These are phyloP conservation scores for Cyprinodon variegatus DNA, from an alignment of 2,113 vertebrate genomes.

Conservation along the genomic window DNA sequence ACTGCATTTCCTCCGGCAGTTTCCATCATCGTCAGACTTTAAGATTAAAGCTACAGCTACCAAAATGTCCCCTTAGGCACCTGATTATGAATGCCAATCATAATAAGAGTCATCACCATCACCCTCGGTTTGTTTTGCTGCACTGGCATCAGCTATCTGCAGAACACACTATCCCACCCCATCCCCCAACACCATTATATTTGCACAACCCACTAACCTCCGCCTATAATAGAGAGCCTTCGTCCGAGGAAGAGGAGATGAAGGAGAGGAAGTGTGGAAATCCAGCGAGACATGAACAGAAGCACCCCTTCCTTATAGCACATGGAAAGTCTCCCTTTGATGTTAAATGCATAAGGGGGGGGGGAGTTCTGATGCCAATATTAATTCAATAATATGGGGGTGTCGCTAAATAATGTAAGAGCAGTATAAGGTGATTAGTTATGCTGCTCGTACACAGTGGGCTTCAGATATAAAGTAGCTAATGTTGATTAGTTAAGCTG, in stretches of 20 bases:
- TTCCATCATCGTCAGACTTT: constrained; percentile 12
- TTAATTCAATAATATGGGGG: constrained; percentile 32
- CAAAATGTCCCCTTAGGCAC: constrained; percentile 5
- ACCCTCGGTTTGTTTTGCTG: constrained; percentile 14
- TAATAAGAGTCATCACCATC: constrained; percentile 28
- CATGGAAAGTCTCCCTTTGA: constrained; percentile 56
- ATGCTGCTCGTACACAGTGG: constrained; percentile 26
- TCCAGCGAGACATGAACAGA: constrained; percentile 42
- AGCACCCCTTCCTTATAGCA: constrained; percentile 38
- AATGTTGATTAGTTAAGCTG: constrained; percentile 38
- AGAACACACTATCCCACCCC: constrained; percentile 44
- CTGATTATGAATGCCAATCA: constrained; percentile 40
- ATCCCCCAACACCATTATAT: constrained; percentile 37
- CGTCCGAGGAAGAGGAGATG: constrained; percentile 18
- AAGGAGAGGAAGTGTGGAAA: constrained; percentile 17
- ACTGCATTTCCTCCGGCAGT: not conserved
- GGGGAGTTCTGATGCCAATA: constrained; percentile 41
- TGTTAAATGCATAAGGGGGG: constrained; percentile 32
- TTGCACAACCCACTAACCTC: constrained; percentile 49
- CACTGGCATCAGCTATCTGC: constrained; percentile 15
- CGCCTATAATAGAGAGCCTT: constrained; percentile 32
- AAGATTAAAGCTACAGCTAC: constrained; percentile 22
- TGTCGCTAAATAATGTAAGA: constrained; percentile 50
- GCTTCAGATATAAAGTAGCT: constrained; percentile 21
- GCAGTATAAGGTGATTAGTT: constrained; percentile 27